Base-by-base conservation (phyloP, 2,888 invertebrate genomes). In the Phaonia tiefii region DNA sequence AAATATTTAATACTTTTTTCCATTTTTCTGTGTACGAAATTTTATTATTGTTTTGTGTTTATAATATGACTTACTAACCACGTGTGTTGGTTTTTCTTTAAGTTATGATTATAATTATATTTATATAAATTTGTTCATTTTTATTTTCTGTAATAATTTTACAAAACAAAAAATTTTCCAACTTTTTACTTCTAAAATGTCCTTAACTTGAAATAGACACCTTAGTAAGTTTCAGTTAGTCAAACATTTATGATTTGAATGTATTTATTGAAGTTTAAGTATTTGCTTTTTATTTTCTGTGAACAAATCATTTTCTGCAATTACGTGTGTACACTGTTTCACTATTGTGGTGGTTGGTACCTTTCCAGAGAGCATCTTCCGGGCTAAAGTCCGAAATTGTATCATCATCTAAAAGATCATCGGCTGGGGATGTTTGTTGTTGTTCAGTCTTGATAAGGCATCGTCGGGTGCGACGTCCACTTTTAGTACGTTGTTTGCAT, bases 361-460 rank as follows among this genome's bases (percentile, higher is more conserved):
- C 83, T 49, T 82, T 84, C 85, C 85, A 81, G 20, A 51, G 20
- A 13, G 83, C 56, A 83, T 83, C 75, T 73, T 86, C 84, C 15
- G 86, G 83, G 56, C 84, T 85, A 84, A 86, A 88, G 80, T 85
- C 86, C 65, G 87, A 86, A 84, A 86, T 88, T 73, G 87, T 88
- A 73, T 87, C 87, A 70, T 87, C 86, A 65, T 75, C 80, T 44
- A 75, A 54, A 54, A 72, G 67, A 65, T 75, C 63, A 39, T 72
- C 75, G 17, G 73, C 10, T 44, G 65, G 72, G 25, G 73, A n/a
- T 54, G 65, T 42, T 71, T 58, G 39, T 72, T 42, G 26, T 83
- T 82, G 37, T 83, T 88, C 90, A 90, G 89, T 89, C 89, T 90
- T 89, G 83, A 87, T 85, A 60, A 89, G 85, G 82, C 88, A 86